phyloP scores from a whole-genome alignment of 2,113 vertebrate species.

The Polyodon spathula region DNA sequence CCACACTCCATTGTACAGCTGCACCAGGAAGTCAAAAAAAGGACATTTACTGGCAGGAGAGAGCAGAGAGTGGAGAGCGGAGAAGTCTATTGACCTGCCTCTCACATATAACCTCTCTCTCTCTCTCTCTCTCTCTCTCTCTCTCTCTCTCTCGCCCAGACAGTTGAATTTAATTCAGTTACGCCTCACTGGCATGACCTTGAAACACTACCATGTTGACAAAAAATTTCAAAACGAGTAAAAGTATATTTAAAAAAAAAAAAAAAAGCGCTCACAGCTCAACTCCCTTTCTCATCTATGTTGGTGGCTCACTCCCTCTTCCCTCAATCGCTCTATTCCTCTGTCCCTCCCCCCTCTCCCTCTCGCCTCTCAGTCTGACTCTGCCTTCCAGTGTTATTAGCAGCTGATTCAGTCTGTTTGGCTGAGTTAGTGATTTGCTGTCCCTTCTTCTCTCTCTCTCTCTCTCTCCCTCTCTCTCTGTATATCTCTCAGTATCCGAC shows the following conservation, averaged over 20 bases:
- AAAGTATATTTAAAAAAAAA: too few species aligned
- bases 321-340: too few species aligned
- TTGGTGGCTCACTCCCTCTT: constrained; percentile 6
- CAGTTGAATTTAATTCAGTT: too few species aligned
- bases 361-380: constrained; percentile 28
- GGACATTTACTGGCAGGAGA: constrained; percentile 33
- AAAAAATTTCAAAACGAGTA: too few species aligned
- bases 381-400: constrained; percentile 44
- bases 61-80: background rate
- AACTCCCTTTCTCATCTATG: background rate
- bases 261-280: too few species aligned
- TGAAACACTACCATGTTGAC: too few species aligned
- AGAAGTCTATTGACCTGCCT: constrained; percentile 31
- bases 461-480: constrained; percentile 11
- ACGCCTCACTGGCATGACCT: too few species aligned
- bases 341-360: background rate
- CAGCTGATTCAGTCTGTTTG: constrained; percentile 43
- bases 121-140: background rate
- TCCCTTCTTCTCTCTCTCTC: constrained; percentile 13
- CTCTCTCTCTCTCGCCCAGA: constrained; percentile 2
- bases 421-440: constrained; percentile 39
- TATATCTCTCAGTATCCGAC: constrained; percentile 15
- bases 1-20: too few species aligned
- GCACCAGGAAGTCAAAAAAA: constrained; percentile 39
- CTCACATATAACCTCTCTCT: constrained; percentile 38